Base-by-base conservation (phyloP, 92 coral and sea anemone species). In the Porites rus region DNA sequence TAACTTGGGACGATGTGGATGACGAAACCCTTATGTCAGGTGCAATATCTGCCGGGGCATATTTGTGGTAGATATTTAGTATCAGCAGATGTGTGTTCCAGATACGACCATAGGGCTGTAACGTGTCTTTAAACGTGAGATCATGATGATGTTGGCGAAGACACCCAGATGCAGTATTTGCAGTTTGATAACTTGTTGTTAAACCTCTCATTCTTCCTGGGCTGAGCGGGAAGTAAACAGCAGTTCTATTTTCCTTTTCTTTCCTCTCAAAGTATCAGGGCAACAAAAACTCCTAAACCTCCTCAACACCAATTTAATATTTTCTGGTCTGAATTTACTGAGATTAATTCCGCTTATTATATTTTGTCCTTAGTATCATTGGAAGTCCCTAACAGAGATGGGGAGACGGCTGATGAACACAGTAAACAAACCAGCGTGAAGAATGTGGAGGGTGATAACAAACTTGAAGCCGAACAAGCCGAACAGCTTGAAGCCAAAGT, bases 21-120 rank as follows among this genome's bases (percentile, higher is more conserved):
- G 73, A 74, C 18, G 73, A 65, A 11, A 51, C 20, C 12, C 80
- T 50, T 21, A 63, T 52, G 65, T 69, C 77, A 60, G 86, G 78
- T 74, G 10, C 19, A 19, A 6, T 11, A 10, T 10, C 61, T 10
- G 4, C 46, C 46, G 31, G 31, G 10, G 31, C 31, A 38, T 38
- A 38, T 38, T 38, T 38, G 5, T 38, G 46, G 5, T 38, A 38
- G 7, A 38, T 38, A 3, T 38, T 38, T 38, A 4, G 7, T 38
- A 74, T 19, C 46, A 38, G 46, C 28, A 25, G 2, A 56, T 83
- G 31, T 19, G 24, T 51, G 74, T 83, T 1, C 51, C 43, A 19
- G 87, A 61, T 62, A 83, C 17, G 87, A 72, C 12, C 76, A 81
- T 10, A 79, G 62, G 9, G 87, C 58, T 50, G 59, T 51, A 2